Evolutionary conservation across 2,888 invertebrate genomes (phyloP), one percentile per base, ranked within the genome.

Genomic region (Blastobasis adustella): DNA sequence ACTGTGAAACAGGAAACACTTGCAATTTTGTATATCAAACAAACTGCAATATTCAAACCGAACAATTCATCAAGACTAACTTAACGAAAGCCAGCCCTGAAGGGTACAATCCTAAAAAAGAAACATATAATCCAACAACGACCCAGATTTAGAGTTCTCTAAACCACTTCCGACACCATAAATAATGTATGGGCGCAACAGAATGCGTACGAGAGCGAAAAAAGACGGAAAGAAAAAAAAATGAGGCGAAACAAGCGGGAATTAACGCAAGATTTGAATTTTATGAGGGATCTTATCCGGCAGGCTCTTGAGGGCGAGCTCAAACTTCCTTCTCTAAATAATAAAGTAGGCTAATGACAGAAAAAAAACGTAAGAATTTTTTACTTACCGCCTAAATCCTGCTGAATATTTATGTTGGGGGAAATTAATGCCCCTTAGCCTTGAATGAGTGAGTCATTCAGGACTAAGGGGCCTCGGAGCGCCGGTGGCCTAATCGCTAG

Each of bases 291-390:
- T 41, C 55, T 50, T 46, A 46, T 47, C 45, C 46, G 41, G 46
- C 43, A 44, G 51, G 44, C n/a, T 10, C 39, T n/a, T 4, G 46
- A 44, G 44, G 43, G 46, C 39, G 49, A 46, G 51, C 46, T 46
- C 43, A 42, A 45, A 58, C 54, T 56, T 55, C 52, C 58, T 52
- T 45, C 57, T 54, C 57, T 63, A 58, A 60, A 60, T 66, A 63
- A 62, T 61, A 57, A 64, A 63, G 55, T 56, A 55, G 51, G 52
- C 55, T 63, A 62, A 63, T 61, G 61, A 62, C 56, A 57, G 54
- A 56, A 57, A 60, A 60, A 62, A 63, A 58, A n/a, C 5, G 42
- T 47, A 41, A 54, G 48, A 53, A 55, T 56, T 56, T 51, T 56
- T 50, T 51, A 54, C 54, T 55, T 53, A 49, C 50, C 56, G 55